A percentile compares a stretch with the other conserved stretches of the same genome.
Evolutionary conservation across 1,140 invertebrate species (phyloP).

Genomic region (Lepeophtheirus salmonis): DNA sequence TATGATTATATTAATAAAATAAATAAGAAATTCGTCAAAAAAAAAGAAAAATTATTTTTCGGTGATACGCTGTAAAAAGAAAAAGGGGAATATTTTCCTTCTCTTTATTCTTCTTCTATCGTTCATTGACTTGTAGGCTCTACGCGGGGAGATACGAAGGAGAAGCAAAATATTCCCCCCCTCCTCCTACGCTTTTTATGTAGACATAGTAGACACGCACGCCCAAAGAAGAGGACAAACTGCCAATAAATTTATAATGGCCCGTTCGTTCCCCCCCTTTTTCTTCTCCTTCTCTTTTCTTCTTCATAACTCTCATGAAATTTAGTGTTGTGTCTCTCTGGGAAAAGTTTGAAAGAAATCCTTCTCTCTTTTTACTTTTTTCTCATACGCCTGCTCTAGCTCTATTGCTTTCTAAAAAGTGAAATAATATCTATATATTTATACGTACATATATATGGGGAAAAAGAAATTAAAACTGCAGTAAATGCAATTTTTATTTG

Average conservation of each 20-base stretch:
- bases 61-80: background rate
- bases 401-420: too few relatives aligned
- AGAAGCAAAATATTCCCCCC: background rate
- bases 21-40: background rate
- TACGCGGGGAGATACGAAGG: background rate
- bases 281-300: too few relatives aligned
- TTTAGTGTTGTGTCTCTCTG: background rate
- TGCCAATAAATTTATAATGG: background rate
- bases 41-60: background rate
- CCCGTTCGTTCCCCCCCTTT: background rate
- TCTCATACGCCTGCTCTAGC: too few relatives aligned
- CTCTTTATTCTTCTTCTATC: background rate
- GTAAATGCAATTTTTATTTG: too few relatives aligned
- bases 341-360: too few relatives aligned
- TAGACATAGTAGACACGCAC: background rate
- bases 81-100: background rate
- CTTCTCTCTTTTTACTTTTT: too few relatives aligned
- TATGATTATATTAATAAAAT: too few relatives aligned
- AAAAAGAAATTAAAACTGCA: too few relatives aligned
- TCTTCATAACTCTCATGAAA: background rate
- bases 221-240: background rate
- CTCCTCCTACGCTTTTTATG: background rate
- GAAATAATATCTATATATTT: too few relatives aligned
- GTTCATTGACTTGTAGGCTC: background rate
- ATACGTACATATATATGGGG: too few relatives aligned